Base-by-base conservation (phyloP, 2,797 vertebrate species). In the Pipistrellus kuhlii region DNA sequence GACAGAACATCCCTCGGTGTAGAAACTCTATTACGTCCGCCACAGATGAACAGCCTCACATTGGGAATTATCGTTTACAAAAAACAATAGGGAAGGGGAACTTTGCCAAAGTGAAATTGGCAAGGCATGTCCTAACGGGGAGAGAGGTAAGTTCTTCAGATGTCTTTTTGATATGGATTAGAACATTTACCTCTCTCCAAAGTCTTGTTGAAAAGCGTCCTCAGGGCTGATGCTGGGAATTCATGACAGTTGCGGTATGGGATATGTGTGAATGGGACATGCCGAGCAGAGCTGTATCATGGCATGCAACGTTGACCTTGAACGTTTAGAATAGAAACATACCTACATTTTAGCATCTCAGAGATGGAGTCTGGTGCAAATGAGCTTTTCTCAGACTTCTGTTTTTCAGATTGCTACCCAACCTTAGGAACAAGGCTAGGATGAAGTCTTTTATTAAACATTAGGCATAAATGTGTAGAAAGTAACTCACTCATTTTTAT, bases 31-130 rank as follows among this genome's bases (percentile, higher is more conserved):
- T 99, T 93, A 99, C 99, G 0, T 99, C 99, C 82, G 98, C 99
- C 14, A 96, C 98, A 3, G 99, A 99, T 48, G 99, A 99, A 89
- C 99, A 99, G 89, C 99, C 99, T 85, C 99, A 99, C 95, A 98
- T 99, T 94, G 99, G 99, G 96, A 99, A 99, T 97, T 99, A 99
- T 69, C 99, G 99, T 88, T 98, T 99, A 94, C 98, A 99, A 84
- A 99, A 99, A 98, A 99, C 99, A 93, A 99, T 99, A 97, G 99
- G 99, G 95, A 99, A 99, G 97, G 99, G 99, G 94, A 99, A 99
- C 97, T 99, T 99, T 92, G 99, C 99, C 97, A 99, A 99, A 98
- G 99, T 99, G 93, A 99, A 99, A 94, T 97, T 99, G 98, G 99
- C 99, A 30, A 98, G 99, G 90, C 99, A 99, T 84, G 99, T 99